Evolutionary conservation across 2,797 vertebrate species (phyloP).

Genomic region (Rhabdomys pumilio): DNA sequence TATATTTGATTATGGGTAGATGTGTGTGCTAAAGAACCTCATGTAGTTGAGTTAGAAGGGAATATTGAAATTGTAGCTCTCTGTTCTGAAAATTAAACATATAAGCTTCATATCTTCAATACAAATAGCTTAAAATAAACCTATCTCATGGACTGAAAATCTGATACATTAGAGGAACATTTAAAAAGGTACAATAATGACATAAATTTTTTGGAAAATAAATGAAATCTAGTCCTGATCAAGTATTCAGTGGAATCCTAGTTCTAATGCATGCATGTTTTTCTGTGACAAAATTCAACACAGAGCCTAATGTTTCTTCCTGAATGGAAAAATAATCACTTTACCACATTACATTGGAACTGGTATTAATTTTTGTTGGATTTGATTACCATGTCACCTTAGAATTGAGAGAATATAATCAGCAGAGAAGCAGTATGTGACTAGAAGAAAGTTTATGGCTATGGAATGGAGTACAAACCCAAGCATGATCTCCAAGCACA

Average conservation of each 20-base stretch:
- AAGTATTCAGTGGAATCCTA: not conserved
- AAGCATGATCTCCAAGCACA: not conserved
- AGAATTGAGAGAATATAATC: not conserved
- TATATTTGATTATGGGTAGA: accelerated
- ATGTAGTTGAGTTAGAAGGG: not conserved
- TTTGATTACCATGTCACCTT: not conserved
- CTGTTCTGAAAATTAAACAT: not conserved
- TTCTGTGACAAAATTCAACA: not conserved
- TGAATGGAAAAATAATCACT: not conserved
- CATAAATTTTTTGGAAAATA: not conserved
- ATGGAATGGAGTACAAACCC: not conserved
- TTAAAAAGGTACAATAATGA: not conserved
- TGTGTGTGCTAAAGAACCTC: not conserved
- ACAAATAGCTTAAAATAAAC: not conserved
- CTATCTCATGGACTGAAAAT: not conserved
- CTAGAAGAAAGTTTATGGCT: not conserved
- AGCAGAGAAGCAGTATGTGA: not conserved
- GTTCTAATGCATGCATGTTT: not conserved
- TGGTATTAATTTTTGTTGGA: not conserved
- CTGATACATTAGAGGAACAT: not conserved
- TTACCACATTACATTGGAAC: not conserved
- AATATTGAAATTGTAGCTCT: not conserved
- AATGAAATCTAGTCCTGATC: not conserved
- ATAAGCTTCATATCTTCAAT: not conserved
- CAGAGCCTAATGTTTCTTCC: not conserved